These are phyloP conservation scores for Agrochola lota DNA, from an alignment of 2,888 invertebrate species.

Conservation along the genomic window DNA sequence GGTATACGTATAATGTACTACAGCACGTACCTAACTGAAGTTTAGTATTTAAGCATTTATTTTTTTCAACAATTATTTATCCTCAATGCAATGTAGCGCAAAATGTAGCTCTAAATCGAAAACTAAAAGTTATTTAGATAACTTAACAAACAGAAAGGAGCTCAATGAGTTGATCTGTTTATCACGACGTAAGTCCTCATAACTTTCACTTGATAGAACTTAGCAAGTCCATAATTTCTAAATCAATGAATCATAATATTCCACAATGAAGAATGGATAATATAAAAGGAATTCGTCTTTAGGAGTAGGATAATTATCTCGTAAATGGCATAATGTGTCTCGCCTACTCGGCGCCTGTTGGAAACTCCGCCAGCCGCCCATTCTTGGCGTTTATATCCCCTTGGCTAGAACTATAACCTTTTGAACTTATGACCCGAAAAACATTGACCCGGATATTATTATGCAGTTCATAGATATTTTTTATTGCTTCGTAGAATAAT, in stretches of 20 bases:
- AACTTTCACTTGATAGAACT: conserved; percentile 2
- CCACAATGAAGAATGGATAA: neutral
- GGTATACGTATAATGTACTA: neutral
- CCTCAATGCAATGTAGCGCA: no score
- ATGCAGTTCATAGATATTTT: conserved; percentile 8
- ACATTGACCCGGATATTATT: conserved; percentile 17
- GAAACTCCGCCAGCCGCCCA: conserved; percentile 1
- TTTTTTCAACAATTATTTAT: neutral
- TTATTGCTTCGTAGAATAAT: neutral
- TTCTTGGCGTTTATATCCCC: conserved; percentile 21
- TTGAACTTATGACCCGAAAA: conserved; percentile 21
- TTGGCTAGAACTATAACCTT: conserved; percentile 34
- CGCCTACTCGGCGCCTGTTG: conserved; percentile 61
- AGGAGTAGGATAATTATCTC: conserved; percentile 31
- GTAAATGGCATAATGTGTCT: conserved; percentile 49
- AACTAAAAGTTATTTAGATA: neutral
- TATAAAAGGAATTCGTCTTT: conserved; percentile 23
- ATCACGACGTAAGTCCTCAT: neutral
- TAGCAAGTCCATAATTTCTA: conserved; percentile 7
- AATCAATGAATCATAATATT: conserved; percentile 15
- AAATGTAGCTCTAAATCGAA: neutral
- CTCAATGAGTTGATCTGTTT: neutral
- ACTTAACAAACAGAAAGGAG: neutral
- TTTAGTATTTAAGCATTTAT: neutral
- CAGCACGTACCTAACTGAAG: neutral